Evolutionary conservation across 2,888 invertebrate genomes (phyloP).

Genomic region (Thyatira batis): DNA sequence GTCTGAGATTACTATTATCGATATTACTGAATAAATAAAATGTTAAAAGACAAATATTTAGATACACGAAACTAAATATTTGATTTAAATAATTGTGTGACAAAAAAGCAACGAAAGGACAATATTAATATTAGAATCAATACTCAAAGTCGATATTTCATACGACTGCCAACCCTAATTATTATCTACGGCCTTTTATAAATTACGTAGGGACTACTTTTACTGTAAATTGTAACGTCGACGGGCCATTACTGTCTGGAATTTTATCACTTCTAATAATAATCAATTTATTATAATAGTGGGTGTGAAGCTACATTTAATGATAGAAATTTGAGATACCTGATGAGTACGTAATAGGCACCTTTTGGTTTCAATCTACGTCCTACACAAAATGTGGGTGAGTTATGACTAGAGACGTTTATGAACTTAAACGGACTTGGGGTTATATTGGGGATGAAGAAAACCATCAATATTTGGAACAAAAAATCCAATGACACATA

Average conservation of each 20-base stretch:
- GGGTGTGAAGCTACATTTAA: not conserved
- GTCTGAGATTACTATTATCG: too few relatives aligned
- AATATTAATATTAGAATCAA: not conserved
- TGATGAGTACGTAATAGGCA: not conserved
- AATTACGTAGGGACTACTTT: constrained; percentile 4
- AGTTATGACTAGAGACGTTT: not conserved
- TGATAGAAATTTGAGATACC: constrained; percentile 2
- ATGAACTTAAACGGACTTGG: not conserved
- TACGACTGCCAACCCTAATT: not conserved
- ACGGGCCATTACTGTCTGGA: not conserved
- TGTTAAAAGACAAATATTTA: too few relatives aligned
- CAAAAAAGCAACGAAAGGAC: not conserved
- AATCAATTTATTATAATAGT: constrained; percentile 5
- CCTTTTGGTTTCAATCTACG: not conserved
- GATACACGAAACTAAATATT: too few relatives aligned
- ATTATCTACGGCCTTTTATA: constrained; percentile 1
- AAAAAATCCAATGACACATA: too few relatives aligned
- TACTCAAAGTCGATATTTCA: not conserved
- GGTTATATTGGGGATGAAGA: not conserved
- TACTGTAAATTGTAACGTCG: constrained; percentile 4
- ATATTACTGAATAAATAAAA: too few relatives aligned
- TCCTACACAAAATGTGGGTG: not conserved
- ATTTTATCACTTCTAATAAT: constrained; percentile 4
- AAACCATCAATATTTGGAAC: too few relatives aligned
- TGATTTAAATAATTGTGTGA: not conserved